Evolutionary conservation across 2,888 invertebrate genomes (phyloP).

Genomic region (Unio delphinus): DNA sequence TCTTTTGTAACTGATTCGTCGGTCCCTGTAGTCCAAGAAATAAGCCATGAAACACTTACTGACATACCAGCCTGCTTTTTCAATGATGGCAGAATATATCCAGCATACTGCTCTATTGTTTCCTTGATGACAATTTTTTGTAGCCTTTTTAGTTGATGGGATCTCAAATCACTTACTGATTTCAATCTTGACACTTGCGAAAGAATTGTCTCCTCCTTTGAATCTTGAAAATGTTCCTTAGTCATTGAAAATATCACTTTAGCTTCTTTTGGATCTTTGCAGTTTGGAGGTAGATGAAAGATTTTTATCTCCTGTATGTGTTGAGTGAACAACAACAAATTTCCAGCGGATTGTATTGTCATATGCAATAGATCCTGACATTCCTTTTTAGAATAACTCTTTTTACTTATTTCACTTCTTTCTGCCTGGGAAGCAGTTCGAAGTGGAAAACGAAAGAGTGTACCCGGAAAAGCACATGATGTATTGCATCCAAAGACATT

Average conservation of each 20-base stretch:
- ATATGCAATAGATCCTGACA: conserved; percentile 49
- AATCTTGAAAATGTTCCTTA: background rate
- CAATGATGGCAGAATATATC: no score
- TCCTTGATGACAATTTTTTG: no score
- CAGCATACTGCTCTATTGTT: no score
- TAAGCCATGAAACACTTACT: conserved; percentile 18
- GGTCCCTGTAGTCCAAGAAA: conserved; percentile 32
- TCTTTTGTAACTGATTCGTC: background rate
- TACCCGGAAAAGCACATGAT: conserved; percentile 37
- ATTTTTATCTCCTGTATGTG: conserved; percentile 53
- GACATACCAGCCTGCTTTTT: no score
- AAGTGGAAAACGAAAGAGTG: conserved; percentile 66
- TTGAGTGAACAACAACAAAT: conserved; percentile 64
- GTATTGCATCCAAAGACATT: conserved; percentile 46
- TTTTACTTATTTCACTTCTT: conserved; percentile 54
- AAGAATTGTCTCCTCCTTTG: no score
- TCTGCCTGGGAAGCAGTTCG: conserved; percentile 55
- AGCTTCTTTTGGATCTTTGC: background rate
- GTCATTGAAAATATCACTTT: background rate
- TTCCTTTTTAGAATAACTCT: conserved; percentile 47
- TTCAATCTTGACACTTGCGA: no score
- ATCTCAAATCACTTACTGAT: no score
- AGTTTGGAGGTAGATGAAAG: conserved; percentile 45
- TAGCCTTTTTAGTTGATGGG: no score
- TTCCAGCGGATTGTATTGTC: conserved; percentile 50